These are phyloP conservation scores for Carassius carassius DNA, from an alignment of 2,113 vertebrate species.

Conservation along the genomic window DNA sequence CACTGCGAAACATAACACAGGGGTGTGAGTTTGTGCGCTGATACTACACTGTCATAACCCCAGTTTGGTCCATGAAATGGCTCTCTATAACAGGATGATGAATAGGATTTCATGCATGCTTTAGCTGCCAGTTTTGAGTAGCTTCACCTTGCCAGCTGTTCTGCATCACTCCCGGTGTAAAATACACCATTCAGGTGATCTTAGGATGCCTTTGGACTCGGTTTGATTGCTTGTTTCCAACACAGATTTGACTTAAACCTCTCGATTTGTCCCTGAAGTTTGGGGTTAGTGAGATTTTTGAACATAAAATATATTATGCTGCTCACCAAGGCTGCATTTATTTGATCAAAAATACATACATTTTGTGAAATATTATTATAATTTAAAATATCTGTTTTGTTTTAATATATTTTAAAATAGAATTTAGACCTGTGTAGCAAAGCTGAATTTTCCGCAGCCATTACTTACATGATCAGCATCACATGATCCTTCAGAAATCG, in stretches of 20 bases:
- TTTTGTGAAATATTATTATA: neutral
- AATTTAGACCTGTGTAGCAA: neutral
- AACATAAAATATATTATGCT: neutral
- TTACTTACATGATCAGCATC: neutral
- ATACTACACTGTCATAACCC: neutral
- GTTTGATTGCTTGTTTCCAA: neutral
- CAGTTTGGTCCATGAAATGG: neutral
- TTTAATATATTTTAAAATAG: neutral
- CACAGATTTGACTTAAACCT: neutral
- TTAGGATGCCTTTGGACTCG: neutral
- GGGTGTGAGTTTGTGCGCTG: neutral
- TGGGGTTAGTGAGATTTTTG: no score
- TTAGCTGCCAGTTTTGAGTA: constrained; percentile 17
- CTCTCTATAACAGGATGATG: constrained; percentile 9
- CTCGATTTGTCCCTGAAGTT: no score
- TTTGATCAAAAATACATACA: neutral
- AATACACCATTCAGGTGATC: constrained; percentile 14
- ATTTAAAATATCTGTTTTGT: neutral
- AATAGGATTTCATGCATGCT: constrained; percentile 38
- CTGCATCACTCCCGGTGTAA: neutral
- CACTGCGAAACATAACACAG: constrained; percentile 18
- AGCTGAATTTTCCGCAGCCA: neutral
- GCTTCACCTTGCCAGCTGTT: constrained; percentile 4
- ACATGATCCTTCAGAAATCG: no score
- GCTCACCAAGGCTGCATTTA: neutral